Base-by-base conservation (phyloP, 1,140 invertebrate species). In the Bombus affinis region DNA sequence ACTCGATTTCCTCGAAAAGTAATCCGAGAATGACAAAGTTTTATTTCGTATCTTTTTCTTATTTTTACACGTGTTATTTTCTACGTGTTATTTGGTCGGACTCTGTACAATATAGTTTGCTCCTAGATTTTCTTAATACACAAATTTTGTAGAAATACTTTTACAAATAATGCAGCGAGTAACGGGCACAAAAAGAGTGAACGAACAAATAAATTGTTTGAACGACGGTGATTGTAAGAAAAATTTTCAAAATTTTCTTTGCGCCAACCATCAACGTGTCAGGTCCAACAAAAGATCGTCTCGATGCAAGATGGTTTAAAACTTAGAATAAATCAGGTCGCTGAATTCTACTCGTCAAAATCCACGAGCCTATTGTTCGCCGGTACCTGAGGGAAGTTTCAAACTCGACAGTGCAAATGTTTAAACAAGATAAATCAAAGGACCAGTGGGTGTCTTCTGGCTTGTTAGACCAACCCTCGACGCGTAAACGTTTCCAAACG, bases 361-460 rank as follows among this genome's bases (percentile, higher is more conserved):
- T 71, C 75, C 65, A 84, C 28, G 12, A 22, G 28, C 0, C n/a
- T 53, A 84, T 79, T 84, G 66, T 79, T 65, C 76, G 32, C n/a
- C 1, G n/a, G 15, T 70, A 15, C 13, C 66, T 12, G n/a, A 22
- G 82, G 28, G 1, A 62, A 78, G 62, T 75, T 77, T 12, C n/a
- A 9, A 72, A 71, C 68, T 66, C 66, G 76, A 25, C 66, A 70
- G 39, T 71, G 66, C 83, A 71, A 78, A 72, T 80, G 83, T 78
- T 80, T 84, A 84, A 78, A 80, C 83, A 32, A 72, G 83, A 84
- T 53, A 59, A 78, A 84, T 80, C 83, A 71, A 72, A 79, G 81
- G 73, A 76, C 42, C 42, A 6, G 44, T 39, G 35, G n/a, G 28
- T 79, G 76, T 72, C 83, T 84, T 84, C 75, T 35, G 66, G 37